Conservation (phyloP, 2,797 vertebrate genomes). For the Poecilia wingei region DNA sequence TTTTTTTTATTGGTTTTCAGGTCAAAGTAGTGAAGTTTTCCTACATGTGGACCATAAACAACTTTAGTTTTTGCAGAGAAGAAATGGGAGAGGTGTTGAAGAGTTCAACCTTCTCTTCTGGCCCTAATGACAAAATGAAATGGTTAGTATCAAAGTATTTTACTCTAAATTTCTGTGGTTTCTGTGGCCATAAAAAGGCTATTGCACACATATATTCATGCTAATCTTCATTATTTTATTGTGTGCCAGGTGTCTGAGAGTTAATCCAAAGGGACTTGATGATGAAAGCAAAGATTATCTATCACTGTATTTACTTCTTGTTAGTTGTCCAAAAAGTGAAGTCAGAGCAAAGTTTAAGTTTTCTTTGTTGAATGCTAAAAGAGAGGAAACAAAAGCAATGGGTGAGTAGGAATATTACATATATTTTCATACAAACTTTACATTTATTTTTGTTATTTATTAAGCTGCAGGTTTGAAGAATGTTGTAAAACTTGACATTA, state of each 20-base stretch:
- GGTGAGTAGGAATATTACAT: constrained; percentile 80
- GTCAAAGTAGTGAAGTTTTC: constrained; percentile 99
- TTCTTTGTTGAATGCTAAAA: constrained; percentile 96
- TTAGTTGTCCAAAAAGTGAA: constrained; percentile 99
- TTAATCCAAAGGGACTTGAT: constrained; percentile 98
- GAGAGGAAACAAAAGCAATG: constrained; percentile 99
- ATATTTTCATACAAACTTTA: not conserved
- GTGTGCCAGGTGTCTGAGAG: constrained; percentile 93
- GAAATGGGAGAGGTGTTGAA: constrained; percentile 99
- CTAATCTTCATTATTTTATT: not conserved
- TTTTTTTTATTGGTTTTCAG: constrained; percentile 61
- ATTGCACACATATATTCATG: not conserved
- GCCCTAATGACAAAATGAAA: constrained; percentile 99
- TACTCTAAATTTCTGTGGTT: not conserved
- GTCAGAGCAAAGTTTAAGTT: constrained; percentile 99
- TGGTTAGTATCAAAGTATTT: constrained; percentile 81
- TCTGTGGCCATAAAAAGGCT: not conserved
- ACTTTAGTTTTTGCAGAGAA: constrained; percentile 99
- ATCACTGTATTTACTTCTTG: constrained; percentile 97
- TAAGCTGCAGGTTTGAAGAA: not conserved
- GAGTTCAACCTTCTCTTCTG: constrained; percentile 98
- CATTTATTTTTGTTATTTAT: not conserved
- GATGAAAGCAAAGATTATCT: constrained; percentile 99
- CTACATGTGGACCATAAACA: constrained; percentile 99
- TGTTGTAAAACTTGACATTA: not conserved